These are phyloP conservation scores for Neuroterus valhalla DNA, from an alignment of 1,140 invertebrate genomes.

Conservation along the genomic window DNA sequence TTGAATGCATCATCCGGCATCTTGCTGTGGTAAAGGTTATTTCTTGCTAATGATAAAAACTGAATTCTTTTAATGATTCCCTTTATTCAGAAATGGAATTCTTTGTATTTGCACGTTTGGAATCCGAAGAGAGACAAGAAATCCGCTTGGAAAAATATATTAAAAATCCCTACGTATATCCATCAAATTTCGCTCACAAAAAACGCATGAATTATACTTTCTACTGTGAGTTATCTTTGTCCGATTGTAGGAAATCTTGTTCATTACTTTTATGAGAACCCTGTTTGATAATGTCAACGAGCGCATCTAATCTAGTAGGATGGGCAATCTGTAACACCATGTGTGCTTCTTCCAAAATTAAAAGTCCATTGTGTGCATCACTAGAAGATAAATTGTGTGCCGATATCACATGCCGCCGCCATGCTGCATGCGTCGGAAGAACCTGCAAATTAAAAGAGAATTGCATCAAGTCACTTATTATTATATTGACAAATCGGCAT, in stretches of 20 bases:
- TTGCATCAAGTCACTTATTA: too few species aligned
- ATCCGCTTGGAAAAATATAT: too few species aligned
- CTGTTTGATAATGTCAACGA: slow-evolving; percentile 68
- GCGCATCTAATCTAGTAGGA: slow-evolving; percentile 69
- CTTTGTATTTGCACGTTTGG: too few species aligned
- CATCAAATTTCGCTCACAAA: too few species aligned
- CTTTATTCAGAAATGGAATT: too few species aligned
- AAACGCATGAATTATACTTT: too few species aligned
- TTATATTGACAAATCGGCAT: too few species aligned
- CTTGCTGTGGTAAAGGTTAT: too few species aligned
- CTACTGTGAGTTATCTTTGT: not conserved
- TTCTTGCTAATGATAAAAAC: too few species aligned
- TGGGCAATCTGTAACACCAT: slow-evolving; percentile 77
- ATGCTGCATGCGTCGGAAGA: slow-evolving; percentile 76
- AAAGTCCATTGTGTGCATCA: slow-evolving; percentile 78
- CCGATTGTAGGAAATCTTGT: slow-evolving; percentile 25
- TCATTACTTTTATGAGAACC: slow-evolving; percentile 53
- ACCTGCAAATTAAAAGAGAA: slow-evolving; percentile 57
- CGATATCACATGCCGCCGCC: slow-evolving; percentile 78
- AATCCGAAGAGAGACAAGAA: too few species aligned
- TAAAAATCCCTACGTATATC: too few species aligned
- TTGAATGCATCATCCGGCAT: not conserved
- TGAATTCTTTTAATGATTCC: too few species aligned
- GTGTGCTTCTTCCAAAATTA: slow-evolving; percentile 80
- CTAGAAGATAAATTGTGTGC: slow-evolving; percentile 76